Evolutionary conservation across 2,888 invertebrate genomes (phyloP), one percentile per base, ranked within the genome.

Genomic region (Stenichneumon culpator): DNA sequence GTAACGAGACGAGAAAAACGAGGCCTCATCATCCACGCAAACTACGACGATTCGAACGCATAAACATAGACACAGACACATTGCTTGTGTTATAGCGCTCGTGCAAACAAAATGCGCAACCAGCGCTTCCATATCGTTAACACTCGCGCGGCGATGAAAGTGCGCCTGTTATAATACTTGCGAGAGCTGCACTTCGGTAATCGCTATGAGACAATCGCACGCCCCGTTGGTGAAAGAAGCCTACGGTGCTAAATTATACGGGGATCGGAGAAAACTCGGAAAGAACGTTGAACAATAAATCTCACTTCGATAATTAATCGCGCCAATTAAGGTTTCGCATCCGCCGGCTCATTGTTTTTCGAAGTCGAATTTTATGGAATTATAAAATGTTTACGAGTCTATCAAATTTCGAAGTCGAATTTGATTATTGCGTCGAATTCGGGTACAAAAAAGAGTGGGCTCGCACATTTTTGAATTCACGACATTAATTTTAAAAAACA

Each of bases 171-270:
- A 82, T 82, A 82, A 82, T 79, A 81, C 77, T 67, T 72, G 68
- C 60, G 79, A 88, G 87, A 86, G 88, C 89, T 88, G 86, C 89
- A 89, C 89, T 89, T 90, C 87, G 88, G 87, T 90, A 90, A 90
- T 90, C 90, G 90, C 82, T 83, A 86, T 86, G 90, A 90, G 90
- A 90, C 90, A 90, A 91, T 91, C 90, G 90, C 88, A 28, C 28
- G 36, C 52, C 68, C 25, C 69, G 52, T 50, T 60, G 25, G 70
- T 39, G 87, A 87, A 89, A 86, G 88, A 88, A 88, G 88, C 87
- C 44, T 73, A 6, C 36, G 39, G 39, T 60, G 36, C 47, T 44
- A 78, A 84, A 63, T 74, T 47, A 69, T 70, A 52, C 25, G n/a
- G 52, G 36, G 32, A 73, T 28, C 32, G 74, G 63, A 65, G 74